Evolutionary conservation across 2,797 vertebrate species (phyloP).

Genomic region (Tauraco hartlaubi): DNA sequence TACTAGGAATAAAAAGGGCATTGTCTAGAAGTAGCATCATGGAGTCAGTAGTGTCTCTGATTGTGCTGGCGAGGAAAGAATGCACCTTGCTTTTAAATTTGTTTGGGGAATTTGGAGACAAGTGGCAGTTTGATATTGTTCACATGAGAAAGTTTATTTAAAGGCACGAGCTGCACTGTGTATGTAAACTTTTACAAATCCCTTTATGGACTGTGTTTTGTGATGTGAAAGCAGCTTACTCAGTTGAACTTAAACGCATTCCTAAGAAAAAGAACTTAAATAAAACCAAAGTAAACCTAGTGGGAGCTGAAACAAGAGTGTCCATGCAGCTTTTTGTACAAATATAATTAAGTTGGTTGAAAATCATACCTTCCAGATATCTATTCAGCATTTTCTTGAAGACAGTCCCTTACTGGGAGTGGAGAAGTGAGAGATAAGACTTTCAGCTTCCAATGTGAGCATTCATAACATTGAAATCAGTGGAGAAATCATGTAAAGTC

Average conservation of each 20-base stretch:
- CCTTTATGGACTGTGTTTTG: slow-evolving; percentile 14
- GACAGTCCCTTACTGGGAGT: neutral
- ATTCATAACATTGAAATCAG: neutral
- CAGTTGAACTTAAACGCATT: neutral
- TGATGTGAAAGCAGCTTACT: slow-evolving; percentile 8
- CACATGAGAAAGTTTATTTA: slow-evolving; percentile 25
- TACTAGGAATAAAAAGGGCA: neutral
- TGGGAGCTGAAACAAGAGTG: neutral
- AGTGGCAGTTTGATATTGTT: neutral
- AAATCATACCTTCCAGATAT: neutral
- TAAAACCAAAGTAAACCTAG: neutral
- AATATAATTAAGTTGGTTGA: neutral
- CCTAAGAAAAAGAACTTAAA: neutral
- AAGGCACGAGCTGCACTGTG: neutral
- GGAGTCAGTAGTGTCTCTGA: neutral
- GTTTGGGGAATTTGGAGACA: neutral
- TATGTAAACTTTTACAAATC: slow-evolving; percentile 34
- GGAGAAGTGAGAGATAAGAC: neutral
- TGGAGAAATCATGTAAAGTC: neutral
- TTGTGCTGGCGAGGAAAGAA: neutral
- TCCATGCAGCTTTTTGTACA: neutral
- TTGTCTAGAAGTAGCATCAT: neutral
- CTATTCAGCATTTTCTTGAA: neutral
- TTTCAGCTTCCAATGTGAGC: neutral
- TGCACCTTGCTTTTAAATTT: slow-evolving; percentile 5